phyloP scores from a whole-genome alignment of 2,888 invertebrate genomes.

The Noctua janthina region DNA sequence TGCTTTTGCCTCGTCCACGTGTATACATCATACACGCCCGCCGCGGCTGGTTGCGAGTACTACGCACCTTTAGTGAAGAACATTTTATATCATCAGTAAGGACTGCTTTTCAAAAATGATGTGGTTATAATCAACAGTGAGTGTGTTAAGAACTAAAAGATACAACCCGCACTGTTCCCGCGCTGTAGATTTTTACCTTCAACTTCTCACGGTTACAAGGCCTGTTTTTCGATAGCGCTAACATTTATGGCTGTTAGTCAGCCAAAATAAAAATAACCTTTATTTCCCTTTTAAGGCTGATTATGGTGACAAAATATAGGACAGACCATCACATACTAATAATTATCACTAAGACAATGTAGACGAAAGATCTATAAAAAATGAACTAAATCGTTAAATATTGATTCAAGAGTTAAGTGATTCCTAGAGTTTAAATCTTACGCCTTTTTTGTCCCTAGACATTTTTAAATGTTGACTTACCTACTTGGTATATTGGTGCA shows the following conservation, averaged over 20 bases:
- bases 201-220: background rate
- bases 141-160: background rate
- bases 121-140: background rate
- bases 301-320: background rate
- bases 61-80: background rate
- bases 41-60: background rate
- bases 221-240: no score
- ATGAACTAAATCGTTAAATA: background rate
- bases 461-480: background rate
- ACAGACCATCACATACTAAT: background rate
- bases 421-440: background rate
- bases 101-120: background rate
- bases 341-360: background rate
- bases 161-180: background rate
- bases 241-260: no score
- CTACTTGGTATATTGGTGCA: background rate
- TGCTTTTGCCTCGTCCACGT: background rate
- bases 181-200: background rate
- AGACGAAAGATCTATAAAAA: background rate
- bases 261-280: background rate
- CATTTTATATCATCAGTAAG: background rate
- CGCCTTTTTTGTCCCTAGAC: background rate
- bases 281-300: background rate
- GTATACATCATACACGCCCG: background rate
- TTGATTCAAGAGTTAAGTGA: background rate